Conservation (phyloP, 2,888 invertebrate species). For the Orchesella flavescens region DNA sequence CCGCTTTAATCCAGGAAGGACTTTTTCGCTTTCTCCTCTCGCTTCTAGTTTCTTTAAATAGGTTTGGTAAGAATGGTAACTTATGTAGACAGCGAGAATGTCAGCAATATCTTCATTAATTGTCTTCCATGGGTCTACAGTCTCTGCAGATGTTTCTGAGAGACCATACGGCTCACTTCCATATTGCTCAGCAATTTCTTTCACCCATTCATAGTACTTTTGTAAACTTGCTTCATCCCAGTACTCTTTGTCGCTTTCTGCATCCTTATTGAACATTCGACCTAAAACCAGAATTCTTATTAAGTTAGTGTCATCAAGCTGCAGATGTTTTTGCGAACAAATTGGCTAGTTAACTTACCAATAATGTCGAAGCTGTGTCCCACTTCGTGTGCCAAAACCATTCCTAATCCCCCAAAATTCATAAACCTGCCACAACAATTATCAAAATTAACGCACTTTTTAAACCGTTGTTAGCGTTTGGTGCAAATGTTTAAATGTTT, state of each 20-base stretch:
- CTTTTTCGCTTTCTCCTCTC: slow-evolving; percentile 25
- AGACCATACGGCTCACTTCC: slow-evolving; percentile 20
- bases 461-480: neutral
- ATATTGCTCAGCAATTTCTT: slow-evolving; percentile 14
- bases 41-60: slow-evolving; percentile 36
- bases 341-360: neutral
- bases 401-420: slow-evolving; percentile 50
- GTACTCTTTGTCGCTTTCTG: slow-evolving; percentile 20
- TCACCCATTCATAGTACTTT: slow-evolving; percentile 38
- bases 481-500: neutral
- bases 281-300: slow-evolving; percentile 2
- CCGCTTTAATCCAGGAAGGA: slow-evolving; percentile 41
- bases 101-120: slow-evolving; percentile 57
- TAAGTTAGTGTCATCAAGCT: neutral
- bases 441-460: neutral
- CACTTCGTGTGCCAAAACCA: slow-evolving; percentile 45
- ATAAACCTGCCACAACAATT: slow-evolving; percentile 37
- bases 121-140: slow-evolving; percentile 28
- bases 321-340: neutral
- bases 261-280: slow-evolving; percentile 40
- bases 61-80: slow-evolving; percentile 25
- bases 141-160: slow-evolving; percentile 45
- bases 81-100: slow-evolving; percentile 43
- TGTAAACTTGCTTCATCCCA: slow-evolving; percentile 36
- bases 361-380: slow-evolving; percentile 47